Evolutionary conservation across 2,797 vertebrate species (phyloP).

Genomic region (Anabacerthia variegaticeps): DNA sequence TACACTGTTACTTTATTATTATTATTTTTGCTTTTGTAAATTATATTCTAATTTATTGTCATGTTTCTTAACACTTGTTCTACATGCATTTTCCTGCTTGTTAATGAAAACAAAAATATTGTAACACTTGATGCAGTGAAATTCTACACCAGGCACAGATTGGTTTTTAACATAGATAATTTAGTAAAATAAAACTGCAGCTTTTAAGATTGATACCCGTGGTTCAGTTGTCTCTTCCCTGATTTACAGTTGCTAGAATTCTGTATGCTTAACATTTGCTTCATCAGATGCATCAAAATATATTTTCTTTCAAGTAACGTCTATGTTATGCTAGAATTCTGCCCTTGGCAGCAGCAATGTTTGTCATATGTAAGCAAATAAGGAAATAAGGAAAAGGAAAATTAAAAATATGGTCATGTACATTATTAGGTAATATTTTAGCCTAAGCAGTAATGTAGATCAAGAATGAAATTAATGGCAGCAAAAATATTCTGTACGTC

Average conservation of each 20-base stretch:
- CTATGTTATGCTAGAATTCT: slow-evolving; percentile 8
- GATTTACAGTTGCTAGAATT: slow-evolving; percentile 38
- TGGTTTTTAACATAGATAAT: slow-evolving; percentile 87
- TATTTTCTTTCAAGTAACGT: slow-evolving; percentile 24
- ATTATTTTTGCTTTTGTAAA: slow-evolving; percentile 91
- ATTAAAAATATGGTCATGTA: not conserved
- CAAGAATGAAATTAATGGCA: slow-evolving; percentile 22
- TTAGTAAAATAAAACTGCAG: slow-evolving; percentile 91
- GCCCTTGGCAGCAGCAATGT: not conserved
- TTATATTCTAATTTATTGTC: slow-evolving; percentile 99
- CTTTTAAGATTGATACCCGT: slow-evolving; percentile 80
- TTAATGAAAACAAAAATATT: slow-evolving; percentile 86
- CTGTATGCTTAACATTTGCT: slow-evolving; percentile 3
- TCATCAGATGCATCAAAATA: not conserved
- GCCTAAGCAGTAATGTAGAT: slow-evolving; percentile 9
- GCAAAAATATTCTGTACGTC: slow-evolving; percentile 17
- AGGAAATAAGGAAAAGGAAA: not conserved
- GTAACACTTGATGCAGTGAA: slow-evolving; percentile 89
- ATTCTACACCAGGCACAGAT: slow-evolving; percentile 84
- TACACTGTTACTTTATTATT: slow-evolving; percentile 93
- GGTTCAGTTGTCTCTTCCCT: slow-evolving; percentile 69
- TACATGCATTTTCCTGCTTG: slow-evolving; percentile 91
- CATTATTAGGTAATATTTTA: slow-evolving; percentile 17
- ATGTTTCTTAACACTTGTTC: slow-evolving; percentile 91
- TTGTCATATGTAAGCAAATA: slow-evolving; percentile 11